Evolutionary conservation across 2,888 invertebrate species (phyloP).

Genomic region (Temnothorax ravouxi): DNA sequence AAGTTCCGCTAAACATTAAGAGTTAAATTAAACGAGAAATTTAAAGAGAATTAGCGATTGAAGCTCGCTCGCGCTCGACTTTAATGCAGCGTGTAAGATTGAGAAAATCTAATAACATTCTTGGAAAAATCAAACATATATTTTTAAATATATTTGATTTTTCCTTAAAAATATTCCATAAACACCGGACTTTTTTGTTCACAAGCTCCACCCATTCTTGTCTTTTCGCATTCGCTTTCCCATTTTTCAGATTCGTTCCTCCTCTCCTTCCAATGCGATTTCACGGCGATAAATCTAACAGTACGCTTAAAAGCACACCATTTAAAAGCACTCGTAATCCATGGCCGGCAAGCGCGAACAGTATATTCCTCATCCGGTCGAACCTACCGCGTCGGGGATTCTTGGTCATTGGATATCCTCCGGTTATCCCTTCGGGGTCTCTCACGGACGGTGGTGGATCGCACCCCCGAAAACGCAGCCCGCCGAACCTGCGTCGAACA

Average conservation of each 20-base stretch:
- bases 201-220: background rate
- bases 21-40: background rate
- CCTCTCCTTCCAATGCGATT: slow-evolving; percentile 11
- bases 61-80: background rate
- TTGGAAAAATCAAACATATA: background rate
- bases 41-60: background rate
- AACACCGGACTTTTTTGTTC: background rate
- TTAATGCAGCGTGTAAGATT: background rate
- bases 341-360: slow-evolving; percentile 4
- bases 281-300: slow-evolving; percentile 31
- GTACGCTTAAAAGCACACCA: slow-evolving; percentile 1
- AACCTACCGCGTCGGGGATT: slow-evolving; percentile 55
- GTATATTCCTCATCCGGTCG: slow-evolving; percentile 29
- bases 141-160: too few species aligned
- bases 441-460: slow-evolving; percentile 56
- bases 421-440: slow-evolving; percentile 27
- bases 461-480: slow-evolving; percentile 59
- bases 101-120: background rate
- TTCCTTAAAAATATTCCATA: background rate
- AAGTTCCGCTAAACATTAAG: background rate
- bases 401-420: slow-evolving; percentile 61
- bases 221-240: background rate
- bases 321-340: slow-evolving; percentile 26
- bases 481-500: slow-evolving; percentile 61
- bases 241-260: background rate